phyloP scores from a whole-genome alignment of 2,888 invertebrate genomes.

The Drosophila borborema region DNA sequence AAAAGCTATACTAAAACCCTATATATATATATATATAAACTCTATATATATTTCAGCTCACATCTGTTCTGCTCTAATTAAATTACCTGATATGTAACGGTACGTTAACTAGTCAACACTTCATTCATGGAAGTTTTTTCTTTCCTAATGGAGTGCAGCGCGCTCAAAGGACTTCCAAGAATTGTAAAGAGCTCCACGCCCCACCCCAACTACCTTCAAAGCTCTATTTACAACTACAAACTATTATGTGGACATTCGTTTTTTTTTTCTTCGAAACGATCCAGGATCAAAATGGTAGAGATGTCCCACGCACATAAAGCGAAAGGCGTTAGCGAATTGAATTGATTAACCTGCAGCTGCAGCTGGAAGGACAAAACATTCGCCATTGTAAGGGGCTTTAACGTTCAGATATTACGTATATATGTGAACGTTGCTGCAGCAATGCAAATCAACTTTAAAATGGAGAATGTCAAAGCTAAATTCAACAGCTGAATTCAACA shows the following conservation, averaged over 20 bases:
- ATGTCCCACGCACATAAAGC: not conserved
- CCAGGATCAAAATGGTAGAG: not conserved
- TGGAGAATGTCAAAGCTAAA: conserved; percentile 2
- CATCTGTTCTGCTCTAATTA: too few species aligned
- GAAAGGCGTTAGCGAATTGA: not conserved
- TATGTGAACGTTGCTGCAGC: not conserved
- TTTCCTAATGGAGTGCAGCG: too few species aligned
- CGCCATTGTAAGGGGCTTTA: not conserved
- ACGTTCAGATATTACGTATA: not conserved
- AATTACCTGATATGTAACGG: too few species aligned
- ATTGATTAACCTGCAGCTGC: not conserved
- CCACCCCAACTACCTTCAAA: too few species aligned
- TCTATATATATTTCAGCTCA: too few species aligned
- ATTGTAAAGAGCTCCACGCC: too few species aligned
- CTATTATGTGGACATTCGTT: not conserved
- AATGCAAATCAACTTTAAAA: conserved; percentile 1
- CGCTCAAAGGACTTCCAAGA: too few species aligned
- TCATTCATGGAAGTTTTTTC: too few species aligned
- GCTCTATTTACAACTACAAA: not conserved
- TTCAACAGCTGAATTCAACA: not conserved
- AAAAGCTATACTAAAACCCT: too few species aligned
- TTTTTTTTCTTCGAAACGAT: too few species aligned
- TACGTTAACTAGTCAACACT: too few species aligned
- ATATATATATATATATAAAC: too few species aligned
- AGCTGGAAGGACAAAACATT: conserved; percentile 1